phyloP scores from a whole-genome alignment of 2,113 vertebrate genomes.

The Eidolon helvum region DNA sequence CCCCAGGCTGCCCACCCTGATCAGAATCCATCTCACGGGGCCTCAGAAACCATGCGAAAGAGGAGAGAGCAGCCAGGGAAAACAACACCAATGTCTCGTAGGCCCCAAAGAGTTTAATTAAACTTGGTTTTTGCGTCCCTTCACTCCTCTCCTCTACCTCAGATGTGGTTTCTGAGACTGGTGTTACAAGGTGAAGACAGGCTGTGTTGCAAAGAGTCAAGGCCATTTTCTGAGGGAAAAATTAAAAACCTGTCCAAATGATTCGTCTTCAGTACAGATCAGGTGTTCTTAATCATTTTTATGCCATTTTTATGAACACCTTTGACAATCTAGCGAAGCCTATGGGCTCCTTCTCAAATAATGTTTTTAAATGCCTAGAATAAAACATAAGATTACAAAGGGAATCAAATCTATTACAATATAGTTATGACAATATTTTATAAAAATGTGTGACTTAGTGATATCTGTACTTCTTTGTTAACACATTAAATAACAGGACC shows the following conservation, averaged over 20 bases:
- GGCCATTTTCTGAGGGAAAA: not conserved
- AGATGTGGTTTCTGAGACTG: not conserved
- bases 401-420: not conserved
- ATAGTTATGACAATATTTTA: not conserved
- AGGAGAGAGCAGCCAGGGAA: not conserved
- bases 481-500: not conserved
- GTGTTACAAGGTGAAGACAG: not conserved
- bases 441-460: not conserved
- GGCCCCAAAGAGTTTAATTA: not conserved
- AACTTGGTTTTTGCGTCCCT: not conserved
- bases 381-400: not conserved
- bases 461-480: not conserved
- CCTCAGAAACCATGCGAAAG: not conserved
- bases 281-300: not conserved
- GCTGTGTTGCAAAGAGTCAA: not conserved
- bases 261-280: not conserved
- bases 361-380: not conserved
- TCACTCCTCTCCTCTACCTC: not conserved
- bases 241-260: not conserved
- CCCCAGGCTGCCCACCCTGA: not conserved
- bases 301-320: not conserved
- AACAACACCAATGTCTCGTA: not conserved
- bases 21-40: fast-evolving
- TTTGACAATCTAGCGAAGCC: not conserved
- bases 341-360: not conserved